Conservation (phyloP, 2,113 vertebrate species). For the Passer montanus region DNA sequence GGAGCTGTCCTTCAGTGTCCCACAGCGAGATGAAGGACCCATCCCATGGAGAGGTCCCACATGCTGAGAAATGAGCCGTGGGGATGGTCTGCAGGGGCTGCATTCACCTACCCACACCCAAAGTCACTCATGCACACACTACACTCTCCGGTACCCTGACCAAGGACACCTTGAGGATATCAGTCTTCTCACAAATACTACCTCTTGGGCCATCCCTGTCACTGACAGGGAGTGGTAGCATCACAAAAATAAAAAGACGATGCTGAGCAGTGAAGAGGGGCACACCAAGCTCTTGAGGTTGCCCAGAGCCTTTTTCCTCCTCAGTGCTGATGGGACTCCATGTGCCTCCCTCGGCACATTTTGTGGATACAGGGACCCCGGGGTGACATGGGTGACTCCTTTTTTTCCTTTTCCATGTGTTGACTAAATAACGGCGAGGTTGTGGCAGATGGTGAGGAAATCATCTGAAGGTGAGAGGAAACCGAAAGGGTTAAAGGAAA, state of each 20-base stretch:
- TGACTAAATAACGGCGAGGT: background rate
- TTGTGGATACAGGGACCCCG: background rate
- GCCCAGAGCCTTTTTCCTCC: background rate
- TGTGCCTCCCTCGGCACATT: accelerated
- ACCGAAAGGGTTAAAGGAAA: slow-evolving; percentile 28
- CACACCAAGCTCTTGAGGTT: background rate
- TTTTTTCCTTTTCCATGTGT: background rate
- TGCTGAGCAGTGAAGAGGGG: background rate
- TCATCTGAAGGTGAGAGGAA: background rate
- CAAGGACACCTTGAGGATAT: background rate
- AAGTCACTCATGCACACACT: too few relatives aligned
- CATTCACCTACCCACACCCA: too few relatives aligned
- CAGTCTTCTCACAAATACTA: background rate
- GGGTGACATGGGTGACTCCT: background rate
- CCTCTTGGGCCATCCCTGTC: background rate
- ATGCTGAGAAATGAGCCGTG: background rate
- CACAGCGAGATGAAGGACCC: background rate
- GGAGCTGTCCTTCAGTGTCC: background rate
- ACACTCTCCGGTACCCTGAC: background rate
- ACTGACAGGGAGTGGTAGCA: background rate
- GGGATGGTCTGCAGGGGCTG: background rate
- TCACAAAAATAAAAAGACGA: background rate
- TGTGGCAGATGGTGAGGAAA: background rate
- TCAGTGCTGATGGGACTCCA: background rate
- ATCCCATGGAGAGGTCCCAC: background rate